Conservation (phyloP, 2,888 invertebrate genomes). For the Pediacus dermestoides region DNA sequence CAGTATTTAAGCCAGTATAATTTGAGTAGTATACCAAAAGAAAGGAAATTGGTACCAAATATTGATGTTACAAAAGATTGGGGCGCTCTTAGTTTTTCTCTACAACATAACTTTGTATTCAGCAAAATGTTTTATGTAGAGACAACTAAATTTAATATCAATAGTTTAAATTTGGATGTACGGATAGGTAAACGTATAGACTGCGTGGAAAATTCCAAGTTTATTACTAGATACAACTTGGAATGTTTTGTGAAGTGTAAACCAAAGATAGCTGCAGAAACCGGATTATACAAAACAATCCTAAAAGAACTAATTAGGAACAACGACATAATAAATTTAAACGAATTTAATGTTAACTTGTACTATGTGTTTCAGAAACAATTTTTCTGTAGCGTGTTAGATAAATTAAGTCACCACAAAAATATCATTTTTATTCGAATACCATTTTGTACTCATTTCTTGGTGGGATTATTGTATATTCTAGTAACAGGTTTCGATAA, state of each 20-base stretch:
- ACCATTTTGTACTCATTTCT: conserved; percentile 42
- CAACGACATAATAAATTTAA: conserved; percentile 29
- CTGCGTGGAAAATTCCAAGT: conserved; percentile 59
- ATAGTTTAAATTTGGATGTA: conserved; percentile 42
- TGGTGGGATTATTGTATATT: conserved; percentile 41
- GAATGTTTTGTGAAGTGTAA: conserved; percentile 15
- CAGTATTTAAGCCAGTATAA: conserved; percentile 60
- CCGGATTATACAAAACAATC: conserved; percentile 22
- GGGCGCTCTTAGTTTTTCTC: no score
- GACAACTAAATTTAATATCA: no score
- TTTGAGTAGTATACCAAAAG: conserved; percentile 52
- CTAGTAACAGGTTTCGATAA: conserved; percentile 33
- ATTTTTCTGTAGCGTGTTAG: conserved; percentile 29
- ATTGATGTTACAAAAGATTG: conserved; percentile 34
- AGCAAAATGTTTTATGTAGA: no score
- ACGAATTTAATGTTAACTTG: conserved; percentile 26
- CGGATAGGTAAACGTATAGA: conserved; percentile 54
- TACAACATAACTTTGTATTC: no score
- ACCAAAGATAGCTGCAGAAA: no score
- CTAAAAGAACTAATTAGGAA: conserved; percentile 18
- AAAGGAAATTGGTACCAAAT: conserved; percentile 53
- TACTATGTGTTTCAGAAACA: conserved; percentile 33
- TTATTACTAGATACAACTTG: conserved; percentile 41
- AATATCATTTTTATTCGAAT: conserved; percentile 37
- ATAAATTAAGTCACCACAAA: conserved; percentile 20